phyloP scores from a whole-genome alignment of 2,113 vertebrate species.

The Macquaria ambigua region DNA sequence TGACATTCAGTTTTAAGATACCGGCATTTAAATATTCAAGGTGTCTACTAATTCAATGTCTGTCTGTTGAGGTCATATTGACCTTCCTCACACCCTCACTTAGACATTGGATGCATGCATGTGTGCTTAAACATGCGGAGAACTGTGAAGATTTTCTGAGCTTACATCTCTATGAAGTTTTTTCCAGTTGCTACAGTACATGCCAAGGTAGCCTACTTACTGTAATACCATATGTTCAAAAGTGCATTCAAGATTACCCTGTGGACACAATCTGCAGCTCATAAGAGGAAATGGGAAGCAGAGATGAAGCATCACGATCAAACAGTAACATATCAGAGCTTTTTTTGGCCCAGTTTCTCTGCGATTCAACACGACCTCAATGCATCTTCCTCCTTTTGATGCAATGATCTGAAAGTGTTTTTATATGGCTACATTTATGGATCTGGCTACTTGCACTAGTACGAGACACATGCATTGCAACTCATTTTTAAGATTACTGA shows the following conservation, averaged over 20 bases:
- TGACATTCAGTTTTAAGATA: background rate
- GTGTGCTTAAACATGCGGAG: background rate
- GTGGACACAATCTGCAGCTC: conserved; percentile 70
- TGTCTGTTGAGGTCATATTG: background rate
- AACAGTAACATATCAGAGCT: conserved; percentile 65
- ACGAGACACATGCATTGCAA: background rate
- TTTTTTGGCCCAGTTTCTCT: conserved; percentile 72
- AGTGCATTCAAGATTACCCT: conserved; percentile 70
- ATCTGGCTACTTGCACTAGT: background rate
- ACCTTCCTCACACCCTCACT: background rate
- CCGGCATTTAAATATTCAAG: background rate
- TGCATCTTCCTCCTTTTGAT: conserved; percentile 54
- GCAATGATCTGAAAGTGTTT: conserved; percentile 52
- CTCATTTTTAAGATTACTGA: background rate
- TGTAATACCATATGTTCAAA: conserved; percentile 53
- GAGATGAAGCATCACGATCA: conserved; percentile 70
- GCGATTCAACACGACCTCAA: conserved; percentile 47
- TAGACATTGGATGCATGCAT: background rate
- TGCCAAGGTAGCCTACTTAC: conserved; percentile 35
- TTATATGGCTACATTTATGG: conserved; percentile 23
- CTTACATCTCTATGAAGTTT: conserved; percentile 17
- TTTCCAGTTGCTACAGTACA: conserved; percentile 29
- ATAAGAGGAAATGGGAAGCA: conserved; percentile 58
- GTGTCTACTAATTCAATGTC: too few relatives aligned
- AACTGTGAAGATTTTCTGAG: background rate